Evolutionary conservation across 1,140 invertebrate genomes (phyloP).

Genomic region (Sweltsa coloradensis): DNA sequence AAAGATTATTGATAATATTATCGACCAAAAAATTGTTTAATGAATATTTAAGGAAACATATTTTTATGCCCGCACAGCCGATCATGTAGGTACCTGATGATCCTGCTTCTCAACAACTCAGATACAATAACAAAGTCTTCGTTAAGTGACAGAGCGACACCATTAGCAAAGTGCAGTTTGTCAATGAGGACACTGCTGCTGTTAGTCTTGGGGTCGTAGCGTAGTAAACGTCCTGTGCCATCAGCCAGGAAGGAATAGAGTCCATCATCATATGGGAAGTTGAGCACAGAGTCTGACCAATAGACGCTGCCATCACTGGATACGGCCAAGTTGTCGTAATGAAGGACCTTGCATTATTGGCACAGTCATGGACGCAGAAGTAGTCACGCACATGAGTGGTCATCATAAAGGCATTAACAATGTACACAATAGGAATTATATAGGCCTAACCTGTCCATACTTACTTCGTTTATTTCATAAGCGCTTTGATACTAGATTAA

Average conservation of each 20-base stretch:
- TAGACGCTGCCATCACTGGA: conserved; percentile 64
- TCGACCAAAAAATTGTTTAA: no score
- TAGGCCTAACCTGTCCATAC: conserved; percentile 10
- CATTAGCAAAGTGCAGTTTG: conserved; percentile 66
- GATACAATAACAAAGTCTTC: conserved; percentile 58
- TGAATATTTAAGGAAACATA: no score
- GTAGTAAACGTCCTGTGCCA: conserved; percentile 60
- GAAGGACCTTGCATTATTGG: conserved; percentile 44
- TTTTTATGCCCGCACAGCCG: no score
- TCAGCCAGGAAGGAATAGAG: conserved; percentile 42
- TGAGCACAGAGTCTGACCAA: conserved; percentile 57
- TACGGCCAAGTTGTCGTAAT: conserved; percentile 48
- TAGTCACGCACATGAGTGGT: no score
- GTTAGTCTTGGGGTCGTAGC: conserved; percentile 47
- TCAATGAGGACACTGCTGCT: conserved; percentile 51
- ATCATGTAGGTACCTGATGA: conserved; percentile 39
- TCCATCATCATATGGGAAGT: conserved; percentile 49
- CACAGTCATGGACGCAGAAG: no score
- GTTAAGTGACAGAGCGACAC: conserved; percentile 58
- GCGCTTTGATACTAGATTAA: not conserved
- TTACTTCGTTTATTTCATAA: no score
- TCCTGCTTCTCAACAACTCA: conserved; percentile 40
- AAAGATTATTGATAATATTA: no score
- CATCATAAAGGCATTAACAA: conserved; percentile 38
- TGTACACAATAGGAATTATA: conserved; percentile 32